Conservation (phyloP, 2,888 invertebrate species). For the Azorinus chamasolen region DNA sequence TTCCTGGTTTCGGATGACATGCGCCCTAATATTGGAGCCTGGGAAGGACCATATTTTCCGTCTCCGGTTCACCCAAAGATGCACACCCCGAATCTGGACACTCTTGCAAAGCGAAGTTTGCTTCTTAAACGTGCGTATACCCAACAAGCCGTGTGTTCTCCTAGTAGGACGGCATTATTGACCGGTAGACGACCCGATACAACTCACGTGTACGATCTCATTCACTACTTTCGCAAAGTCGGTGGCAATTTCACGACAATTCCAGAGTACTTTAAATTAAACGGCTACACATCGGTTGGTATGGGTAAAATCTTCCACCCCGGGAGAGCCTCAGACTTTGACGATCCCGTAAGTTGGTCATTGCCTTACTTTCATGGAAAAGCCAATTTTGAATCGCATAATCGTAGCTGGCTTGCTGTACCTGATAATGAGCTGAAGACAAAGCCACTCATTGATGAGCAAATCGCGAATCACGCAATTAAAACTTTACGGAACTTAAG, state of each 20-base stretch:
- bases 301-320: constrained; percentile 70
- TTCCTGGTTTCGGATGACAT: constrained; percentile 61
- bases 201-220: constrained; percentile 64
- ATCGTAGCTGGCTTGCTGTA: constrained; percentile 68
- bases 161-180: constrained; percentile 88
- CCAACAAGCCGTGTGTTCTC: constrained; percentile 95
- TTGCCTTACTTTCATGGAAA: constrained; percentile 63
- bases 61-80: constrained; percentile 88
- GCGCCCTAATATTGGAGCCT: constrained; percentile 53
- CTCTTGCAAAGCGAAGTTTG: constrained; percentile 89
- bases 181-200: constrained; percentile 71
- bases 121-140: constrained; percentile 90
- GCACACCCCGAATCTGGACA: constrained; percentile 91
- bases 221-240: constrained; percentile 55
- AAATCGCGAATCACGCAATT: constrained; percentile 90
- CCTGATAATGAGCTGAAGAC: constrained; percentile 78
- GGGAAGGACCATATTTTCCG: constrained; percentile 49
- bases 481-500: constrained; percentile 88
- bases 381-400: constrained; percentile 13
- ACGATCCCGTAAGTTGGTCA: constrained; percentile 76
- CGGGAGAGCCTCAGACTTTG: constrained; percentile 32
- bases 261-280: constrained; percentile 65
- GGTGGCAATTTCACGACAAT: constrained; percentile 71
- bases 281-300: constrained; percentile 60
- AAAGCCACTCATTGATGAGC: constrained; percentile 92